phyloP scores from a whole-genome alignment of 2,888 invertebrate species.

The Aphodius granarius region DNA sequence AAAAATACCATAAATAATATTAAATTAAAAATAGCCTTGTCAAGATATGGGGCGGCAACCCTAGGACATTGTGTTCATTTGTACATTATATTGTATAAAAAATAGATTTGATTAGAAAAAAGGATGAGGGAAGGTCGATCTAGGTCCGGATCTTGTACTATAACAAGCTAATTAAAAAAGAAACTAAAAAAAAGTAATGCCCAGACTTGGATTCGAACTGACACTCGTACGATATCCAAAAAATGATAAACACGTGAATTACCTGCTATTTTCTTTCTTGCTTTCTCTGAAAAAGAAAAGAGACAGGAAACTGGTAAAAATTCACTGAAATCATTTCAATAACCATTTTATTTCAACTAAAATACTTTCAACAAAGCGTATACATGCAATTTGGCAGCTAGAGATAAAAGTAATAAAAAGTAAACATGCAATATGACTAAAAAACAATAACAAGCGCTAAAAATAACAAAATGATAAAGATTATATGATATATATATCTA shows the following conservation, averaged over 20 bases:
- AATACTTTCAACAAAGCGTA: slow-evolving; percentile 6
- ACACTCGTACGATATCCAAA: not conserved
- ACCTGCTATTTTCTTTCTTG: slow-evolving; percentile 75
- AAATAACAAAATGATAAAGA: not conserved
- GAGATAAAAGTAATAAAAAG: not conserved
- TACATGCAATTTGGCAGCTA: not conserved
- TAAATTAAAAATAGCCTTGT: too few relatives aligned
- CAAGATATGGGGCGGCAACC: too few relatives aligned
- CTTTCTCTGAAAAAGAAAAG: slow-evolving; percentile 65
- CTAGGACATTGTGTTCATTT: too few relatives aligned
- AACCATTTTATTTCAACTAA: slow-evolving; percentile 14
- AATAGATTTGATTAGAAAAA: too few relatives aligned
- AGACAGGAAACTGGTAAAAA: slow-evolving; percentile 13
- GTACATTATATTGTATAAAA: too few relatives aligned
- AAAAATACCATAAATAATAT: too few relatives aligned
- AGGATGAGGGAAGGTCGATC: too few relatives aligned
- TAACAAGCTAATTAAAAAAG: too few relatives aligned
- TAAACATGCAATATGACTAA: not conserved
- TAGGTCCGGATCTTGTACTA: too few relatives aligned
- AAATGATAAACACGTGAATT: slow-evolving; percentile 35
- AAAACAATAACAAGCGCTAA: not conserved
- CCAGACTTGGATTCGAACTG: too few relatives aligned
- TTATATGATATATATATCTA: not conserved
- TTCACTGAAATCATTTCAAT: not conserved
- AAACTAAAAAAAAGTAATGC: too few relatives aligned